Evolutionary conservation across 2,888 invertebrate genomes (phyloP), one percentile per base, ranked within the genome.

Genomic region (Amphipyra berbera): DNA sequence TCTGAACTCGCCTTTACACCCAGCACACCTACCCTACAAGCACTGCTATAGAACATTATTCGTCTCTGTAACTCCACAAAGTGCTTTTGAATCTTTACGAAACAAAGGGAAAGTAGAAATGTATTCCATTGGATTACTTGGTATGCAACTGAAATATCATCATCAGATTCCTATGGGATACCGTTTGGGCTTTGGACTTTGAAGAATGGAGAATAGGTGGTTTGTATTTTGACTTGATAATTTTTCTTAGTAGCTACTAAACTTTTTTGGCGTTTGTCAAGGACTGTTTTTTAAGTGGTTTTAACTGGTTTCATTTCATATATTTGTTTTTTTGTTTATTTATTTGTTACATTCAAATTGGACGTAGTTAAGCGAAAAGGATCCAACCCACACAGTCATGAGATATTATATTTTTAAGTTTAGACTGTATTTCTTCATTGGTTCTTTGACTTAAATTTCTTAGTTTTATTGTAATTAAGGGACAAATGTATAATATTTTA

Each of bases 81-180:
- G 72, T 73, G 72, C 75, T 68, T 66, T 68, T 65, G 66, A 70
- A 68, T 78, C 73, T 79, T 75, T 70, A 67, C 68, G 61, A 70
- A 68, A 77, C 78, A 75, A 79, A 73, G 74, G 58, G 12, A 50
- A 61, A 14, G 42, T 66, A 57, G 56, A 68, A 68, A 77, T 79
- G 62, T 73, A 79, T 79, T 68, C 73, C 63, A 78, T 75, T 59
- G 60, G 35, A 63, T 68, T 68, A 73, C 57, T 68, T 61, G 57
- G 21, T 54, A 56, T 64, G 55, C 61, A 33, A 42, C 56, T 41
- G 46, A 58, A 70, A 71, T 67, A 77, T 64, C 62, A 67, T 65
- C 55, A 56, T 57, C 61, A 57, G 46, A 45, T 33, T 57, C n/a
- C 12, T 38, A 15, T 10, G 0, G 12, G 38, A 10, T 38, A 44